Conservation (phyloP, 1,140 invertebrate genomes). For the Gryllus bimaculatus region DNA sequence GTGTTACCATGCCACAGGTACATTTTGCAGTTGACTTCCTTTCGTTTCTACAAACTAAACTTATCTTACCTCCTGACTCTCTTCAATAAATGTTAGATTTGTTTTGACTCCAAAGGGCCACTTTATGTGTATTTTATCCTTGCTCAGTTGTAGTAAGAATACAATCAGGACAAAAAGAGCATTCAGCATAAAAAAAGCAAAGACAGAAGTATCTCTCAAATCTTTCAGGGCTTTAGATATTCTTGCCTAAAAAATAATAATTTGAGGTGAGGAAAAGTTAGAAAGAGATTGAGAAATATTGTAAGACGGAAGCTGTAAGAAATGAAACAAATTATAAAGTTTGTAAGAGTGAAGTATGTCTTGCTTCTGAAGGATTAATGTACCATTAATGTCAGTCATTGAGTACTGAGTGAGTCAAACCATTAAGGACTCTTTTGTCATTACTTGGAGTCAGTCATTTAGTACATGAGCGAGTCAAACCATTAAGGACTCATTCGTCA, state of each 20-base stretch:
- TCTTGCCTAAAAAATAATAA: conserved; percentile 51
- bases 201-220: conserved; percentile 85
- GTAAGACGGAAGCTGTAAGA: not conserved
- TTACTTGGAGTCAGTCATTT: too few species aligned
- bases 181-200: conserved; percentile 97
- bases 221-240: conserved; percentile 85
- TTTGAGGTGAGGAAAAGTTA: not conserved
- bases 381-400: too few species aligned
- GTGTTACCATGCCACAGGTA: not conserved
- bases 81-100: conserved; percentile 83
- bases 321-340: too few species aligned
- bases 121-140: conserved; percentile 85
- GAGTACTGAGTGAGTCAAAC: too few species aligned
- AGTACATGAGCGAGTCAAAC: too few species aligned
- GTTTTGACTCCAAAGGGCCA: conserved; percentile 90
- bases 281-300: not conserved
- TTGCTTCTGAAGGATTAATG: too few species aligned
- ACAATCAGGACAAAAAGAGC: conserved; percentile 96
- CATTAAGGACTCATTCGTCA: too few species aligned
- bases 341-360: too few species aligned
- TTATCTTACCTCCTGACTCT: conserved; percentile 71
- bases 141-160: conserved; percentile 92
- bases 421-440: too few species aligned
- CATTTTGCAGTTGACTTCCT: not conserved
- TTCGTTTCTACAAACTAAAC: not conserved